A percentile compares a stretch with the other conserved stretches of the same genome.
These are phyloP conservation scores for Thereuonema tuberculata DNA, from an alignment of 1,140 invertebrate genomes.

Conservation along the genomic window DNA sequence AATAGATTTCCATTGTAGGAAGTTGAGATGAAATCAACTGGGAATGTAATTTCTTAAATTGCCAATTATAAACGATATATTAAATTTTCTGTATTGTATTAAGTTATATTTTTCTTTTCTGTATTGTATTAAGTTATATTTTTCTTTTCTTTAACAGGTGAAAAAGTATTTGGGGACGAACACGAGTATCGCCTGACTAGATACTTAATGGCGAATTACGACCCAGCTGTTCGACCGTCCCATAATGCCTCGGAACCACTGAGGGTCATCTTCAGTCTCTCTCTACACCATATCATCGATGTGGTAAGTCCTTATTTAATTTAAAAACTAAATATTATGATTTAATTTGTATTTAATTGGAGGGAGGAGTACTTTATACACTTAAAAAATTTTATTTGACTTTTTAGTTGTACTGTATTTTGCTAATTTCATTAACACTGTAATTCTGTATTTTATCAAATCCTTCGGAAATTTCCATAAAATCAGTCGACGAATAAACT, in stretches of 20 bases:
- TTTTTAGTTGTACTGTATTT: no score
- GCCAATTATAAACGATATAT: no score
- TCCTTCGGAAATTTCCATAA: no score
- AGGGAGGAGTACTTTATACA: neutral
- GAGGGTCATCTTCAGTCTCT: slow-evolving; percentile 59
- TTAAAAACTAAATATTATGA: neutral
- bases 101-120: neutral
- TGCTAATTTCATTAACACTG: no score
- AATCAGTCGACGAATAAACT: no score
- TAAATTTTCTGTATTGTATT: no score
- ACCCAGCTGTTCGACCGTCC: slow-evolving; percentile 56
- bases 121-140: neutral
- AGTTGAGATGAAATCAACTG: no score
- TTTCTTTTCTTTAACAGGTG: slow-evolving; percentile 4
- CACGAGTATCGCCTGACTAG: slow-evolving; percentile 55
- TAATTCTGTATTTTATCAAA: no score
- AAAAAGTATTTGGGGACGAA: slow-evolving; percentile 15
- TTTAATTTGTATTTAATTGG: neutral
- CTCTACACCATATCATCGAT: slow-evolving; percentile 60
- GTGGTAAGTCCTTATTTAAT: slow-evolving; percentile 44
- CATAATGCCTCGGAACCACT: slow-evolving; percentile 55
- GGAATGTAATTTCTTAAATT: no score
- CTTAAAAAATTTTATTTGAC: neutral
- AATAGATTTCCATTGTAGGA: no score
- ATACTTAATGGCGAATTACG: slow-evolving; percentile 55